Percentiles rank a stretch among this genome's conserved stretches.
Conservation (phyloP, 2,113 vertebrate genomes). For the Oncorhynchus gorbuscha region DNA sequence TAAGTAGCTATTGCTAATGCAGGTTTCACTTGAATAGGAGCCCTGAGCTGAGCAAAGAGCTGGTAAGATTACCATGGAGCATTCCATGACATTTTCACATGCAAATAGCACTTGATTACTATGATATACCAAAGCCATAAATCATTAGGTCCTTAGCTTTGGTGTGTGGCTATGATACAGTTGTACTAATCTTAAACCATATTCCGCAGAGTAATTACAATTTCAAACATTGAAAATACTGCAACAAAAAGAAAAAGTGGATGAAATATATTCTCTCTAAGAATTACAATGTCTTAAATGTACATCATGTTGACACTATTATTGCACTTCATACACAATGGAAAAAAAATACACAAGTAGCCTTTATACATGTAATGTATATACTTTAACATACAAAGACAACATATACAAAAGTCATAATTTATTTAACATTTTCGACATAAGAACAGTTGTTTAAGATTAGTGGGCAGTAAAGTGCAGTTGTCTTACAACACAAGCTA, state of each 20-base stretch:
- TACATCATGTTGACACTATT: slow-evolving; percentile 36
- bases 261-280: slow-evolving; percentile 45
- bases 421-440: slow-evolving; percentile 29
- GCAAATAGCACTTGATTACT: no score
- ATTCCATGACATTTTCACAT: no score
- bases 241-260: not conserved
- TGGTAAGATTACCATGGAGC: no score
- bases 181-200: no score
- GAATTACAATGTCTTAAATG: slow-evolving; percentile 34
- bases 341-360: slow-evolving; percentile 24
- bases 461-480: slow-evolving; percentile 33
- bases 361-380: not conserved
- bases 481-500: slow-evolving; percentile 51
- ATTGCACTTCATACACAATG: slow-evolving; percentile 51
- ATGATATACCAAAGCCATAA: no score
- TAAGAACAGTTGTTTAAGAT: slow-evolving; percentile 33
- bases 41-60: no score
- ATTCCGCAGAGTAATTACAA: no score
- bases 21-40: no score
- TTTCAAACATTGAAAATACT: no score
- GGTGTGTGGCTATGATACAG: no score
- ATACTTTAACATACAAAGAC: slow-evolving; percentile 19
- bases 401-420: slow-evolving; percentile 30
- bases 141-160: no score
- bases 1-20: no score